Evolutionary conservation across 2,113 vertebrate genomes (phyloP), one percentile per base, ranked within the genome.

Genomic region (Picathartes gymnocephalus): DNA sequence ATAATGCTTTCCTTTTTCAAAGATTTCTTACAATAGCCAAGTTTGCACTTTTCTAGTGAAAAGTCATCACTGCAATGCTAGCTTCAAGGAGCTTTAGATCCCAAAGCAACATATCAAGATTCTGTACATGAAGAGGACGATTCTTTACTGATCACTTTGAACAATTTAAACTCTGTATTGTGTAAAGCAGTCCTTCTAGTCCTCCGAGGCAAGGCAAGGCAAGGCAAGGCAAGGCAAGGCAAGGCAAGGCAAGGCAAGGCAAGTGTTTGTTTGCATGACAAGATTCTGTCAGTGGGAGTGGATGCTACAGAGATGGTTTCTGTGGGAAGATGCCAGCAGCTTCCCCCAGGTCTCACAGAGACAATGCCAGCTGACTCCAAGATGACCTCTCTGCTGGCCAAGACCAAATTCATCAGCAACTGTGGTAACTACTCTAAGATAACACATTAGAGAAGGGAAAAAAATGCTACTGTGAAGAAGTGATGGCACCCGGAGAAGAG

Each of bases 251-350:
- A n/a, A n/a, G n/a, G n/a, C n/a, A n/a, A n/a, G n/a, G n/a, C n/a
- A n/a, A n/a, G 27, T 53, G 31, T 31, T 24, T 42, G 28, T 28
- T 50, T 37, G 25, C 15, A 13, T 23, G 42, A 47, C 24, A 58
- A 37, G 33, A 23, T 37, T 47, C 54, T 37, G 25, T 25, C 54
- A 58, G 33, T 2, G 6, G 54, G 11, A 7, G 25, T 37, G 57
- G 6, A 7, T 10, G 35, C 13, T 40, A 21, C 17, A 33, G 28
- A 37, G 22, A 33, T 7, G 28, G 28, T 40, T 77, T 61, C 45
- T 39, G 22, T 33, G 28, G 35, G 35, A 77, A 33, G 17, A 9
- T 50, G 35, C 13, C 0, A 2, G 23, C 42, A 3, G 1, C 25
- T 28, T 82, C 13, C 20, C 15, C 21, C 16, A 4, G 30, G 5